These are phyloP conservation scores for Cydia strobilella DNA, from an alignment of 1,140 invertebrate genomes.

Conservation along the genomic window DNA sequence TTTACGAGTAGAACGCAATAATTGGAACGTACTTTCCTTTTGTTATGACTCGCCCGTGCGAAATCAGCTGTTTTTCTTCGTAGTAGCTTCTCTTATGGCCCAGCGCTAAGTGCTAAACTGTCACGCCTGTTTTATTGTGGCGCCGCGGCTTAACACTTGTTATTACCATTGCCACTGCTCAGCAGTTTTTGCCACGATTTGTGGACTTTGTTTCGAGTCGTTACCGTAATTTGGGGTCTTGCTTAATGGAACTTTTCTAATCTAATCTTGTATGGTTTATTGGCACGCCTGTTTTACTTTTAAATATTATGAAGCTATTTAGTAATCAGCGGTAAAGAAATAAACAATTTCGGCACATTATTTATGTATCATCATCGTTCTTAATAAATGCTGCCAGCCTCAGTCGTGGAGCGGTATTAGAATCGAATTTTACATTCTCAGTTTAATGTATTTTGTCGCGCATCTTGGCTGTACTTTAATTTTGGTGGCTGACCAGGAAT, in stretches of 20 bases:
- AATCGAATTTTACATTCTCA: no score
- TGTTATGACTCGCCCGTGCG: no score
- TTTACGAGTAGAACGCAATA: no score
- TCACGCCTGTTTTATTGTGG: conserved; percentile 30
- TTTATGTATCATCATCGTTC: no score
- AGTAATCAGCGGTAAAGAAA: no score
- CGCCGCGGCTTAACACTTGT: conserved; percentile 19
- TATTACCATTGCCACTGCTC: conserved; percentile 16
- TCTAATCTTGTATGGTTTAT: conserved; percentile 29
- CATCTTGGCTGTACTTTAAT: no score
- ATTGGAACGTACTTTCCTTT: no score
- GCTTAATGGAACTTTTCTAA: conserved; percentile 32
- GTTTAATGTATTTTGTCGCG: no score
- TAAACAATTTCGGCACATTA: no score
- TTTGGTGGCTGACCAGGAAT: no score
- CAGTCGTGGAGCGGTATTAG: no score
- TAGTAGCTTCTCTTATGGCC: background rate
- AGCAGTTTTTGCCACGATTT: conserved; percentile 30
- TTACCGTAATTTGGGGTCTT: conserved; percentile 31
- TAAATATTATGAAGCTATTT: background rate
- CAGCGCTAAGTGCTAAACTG: conserved; percentile 26
- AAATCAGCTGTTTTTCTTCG: background rate
- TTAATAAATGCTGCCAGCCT: no score
- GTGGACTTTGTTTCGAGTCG: conserved; percentile 31
- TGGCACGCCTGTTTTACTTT: background rate